These are phyloP conservation scores for Meriones psammophilus DNA, from an alignment of 2,797 vertebrate genomes.

Conservation along the genomic window DNA sequence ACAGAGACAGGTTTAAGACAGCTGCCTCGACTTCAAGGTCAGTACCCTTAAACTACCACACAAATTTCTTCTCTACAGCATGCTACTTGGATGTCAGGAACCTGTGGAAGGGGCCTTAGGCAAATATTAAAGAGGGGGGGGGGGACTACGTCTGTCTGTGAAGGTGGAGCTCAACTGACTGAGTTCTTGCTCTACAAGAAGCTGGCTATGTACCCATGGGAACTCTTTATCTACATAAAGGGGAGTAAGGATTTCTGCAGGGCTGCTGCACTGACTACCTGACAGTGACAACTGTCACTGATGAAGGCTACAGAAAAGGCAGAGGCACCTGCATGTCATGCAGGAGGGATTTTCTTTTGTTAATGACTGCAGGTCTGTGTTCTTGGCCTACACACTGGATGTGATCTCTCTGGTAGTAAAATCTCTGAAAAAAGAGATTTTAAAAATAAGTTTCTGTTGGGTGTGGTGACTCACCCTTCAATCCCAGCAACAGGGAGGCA, in stretches of 20 bases:
- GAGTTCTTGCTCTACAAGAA: background rate
- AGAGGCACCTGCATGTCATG: background rate
- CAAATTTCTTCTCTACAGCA: background rate
- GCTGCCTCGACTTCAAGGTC: background rate
- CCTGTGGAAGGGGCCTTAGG: background rate
- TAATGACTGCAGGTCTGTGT: background rate
- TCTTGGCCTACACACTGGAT: background rate
- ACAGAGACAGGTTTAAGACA: slow-evolving; percentile 24
- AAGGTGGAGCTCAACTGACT: background rate
- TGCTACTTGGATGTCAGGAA: background rate
- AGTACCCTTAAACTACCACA: background rate
- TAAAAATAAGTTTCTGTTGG: slow-evolving; percentile 37
- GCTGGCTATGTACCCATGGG: background rate
- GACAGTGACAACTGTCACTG: background rate
- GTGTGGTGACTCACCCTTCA: background rate
- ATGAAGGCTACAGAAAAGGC: background rate
- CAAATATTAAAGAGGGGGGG: background rate
- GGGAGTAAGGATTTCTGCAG: background rate
- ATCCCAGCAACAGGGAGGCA: background rate
- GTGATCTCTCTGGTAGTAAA: slow-evolving; percentile 3
- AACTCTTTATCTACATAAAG: background rate
- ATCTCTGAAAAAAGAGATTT: slow-evolving; percentile 40
- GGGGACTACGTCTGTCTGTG: background rate
- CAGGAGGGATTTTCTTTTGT: background rate
- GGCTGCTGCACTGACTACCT: background rate